Evolutionary conservation across 2,113 vertebrate species (phyloP), one percentile per base, ranked within the genome.

Genomic region (Grammomys dolichurus): DNA sequence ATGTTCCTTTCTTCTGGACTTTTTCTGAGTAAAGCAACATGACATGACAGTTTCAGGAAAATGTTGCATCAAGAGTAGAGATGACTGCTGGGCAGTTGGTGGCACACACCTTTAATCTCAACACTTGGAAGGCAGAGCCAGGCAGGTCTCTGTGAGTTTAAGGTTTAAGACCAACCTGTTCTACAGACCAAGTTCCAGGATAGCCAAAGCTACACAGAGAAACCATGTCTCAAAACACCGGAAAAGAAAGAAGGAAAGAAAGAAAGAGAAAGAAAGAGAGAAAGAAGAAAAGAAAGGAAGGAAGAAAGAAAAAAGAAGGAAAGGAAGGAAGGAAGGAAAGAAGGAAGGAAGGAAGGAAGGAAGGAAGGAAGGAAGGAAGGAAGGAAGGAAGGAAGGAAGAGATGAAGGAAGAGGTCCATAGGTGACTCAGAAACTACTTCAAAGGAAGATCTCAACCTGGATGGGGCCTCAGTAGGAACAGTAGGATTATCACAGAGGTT

Each of bases 381-480:
- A 1, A 51, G 5, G 20, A 48, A 48, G 11, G 16, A 28, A 78
- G 1, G 2, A 9, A 54, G 7, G 33, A 1, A 33, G 5, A 3
- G 56, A 60, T 48, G n/a, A 67, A 85, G 26, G 12, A 60, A 92
- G 56, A 87, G 43, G 3, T 22, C 48, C 31, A 28, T 73, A 40
- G 22, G 31, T 31, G 31, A 16, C 31, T 65, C 8, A 43, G 58
- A 19, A 91, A 58, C 11, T 31, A 65, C 11, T 28, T n/a, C 33
- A 70, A 54, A 82, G 63, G 60, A 43, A 70, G 90, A 76, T 16
- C 33, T 51, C 78, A 69, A 24, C 48, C 22, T 5, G 46, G 3
- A 7, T 11, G 16, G 60, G 69, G 22, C 13, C 7, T 2, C 1
- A 3, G 40, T 9, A 73, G 54, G 33, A 28, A 22, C 43, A 36